phyloP scores from a whole-genome alignment of 1,140 invertebrate species.

The Drosophila ogumai region DNA sequence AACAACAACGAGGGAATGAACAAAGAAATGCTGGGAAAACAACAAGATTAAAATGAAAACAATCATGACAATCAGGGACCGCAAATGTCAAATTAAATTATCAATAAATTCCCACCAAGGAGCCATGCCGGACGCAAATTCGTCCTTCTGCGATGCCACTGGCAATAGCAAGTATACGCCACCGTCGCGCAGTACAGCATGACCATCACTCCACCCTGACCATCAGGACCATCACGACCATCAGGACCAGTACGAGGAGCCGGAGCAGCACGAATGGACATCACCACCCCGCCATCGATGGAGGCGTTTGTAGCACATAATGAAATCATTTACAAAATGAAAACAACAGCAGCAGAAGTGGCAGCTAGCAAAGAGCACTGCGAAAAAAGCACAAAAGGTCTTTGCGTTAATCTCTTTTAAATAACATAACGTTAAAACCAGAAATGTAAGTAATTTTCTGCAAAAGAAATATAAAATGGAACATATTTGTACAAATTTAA shows the following conservation, averaged over 20 bases:
- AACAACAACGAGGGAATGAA: conserved; percentile 27
- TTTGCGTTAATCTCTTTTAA: background rate
- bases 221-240: conserved; percentile 13
- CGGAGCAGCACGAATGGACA: conserved; percentile 11
- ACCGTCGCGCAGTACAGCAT: conserved; percentile 25
- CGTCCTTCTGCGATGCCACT: conserved; percentile 47
- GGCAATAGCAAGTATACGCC: conserved; percentile 75
- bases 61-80: conserved; percentile 84
- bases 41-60: conserved; percentile 84
- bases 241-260: conserved; percentile 3
- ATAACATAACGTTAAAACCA: background rate
- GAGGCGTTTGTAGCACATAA: conserved; percentile 70
- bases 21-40: conserved; percentile 45
- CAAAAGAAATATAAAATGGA: background rate
- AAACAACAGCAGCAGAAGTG: conserved; percentile 60
- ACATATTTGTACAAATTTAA: background rate
- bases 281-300: conserved; percentile 30
- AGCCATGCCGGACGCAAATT: conserved; percentile 69
- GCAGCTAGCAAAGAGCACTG: conserved; percentile 20
- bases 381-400: conserved; percentile 2
- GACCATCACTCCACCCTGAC: conserved; percentile 24
- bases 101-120: conserved; percentile 77
- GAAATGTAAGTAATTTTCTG: background rate
- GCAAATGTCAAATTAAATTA: conserved; percentile 84
- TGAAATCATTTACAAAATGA: conserved; percentile 83